Conservation (phyloP, 1,140 invertebrate genomes). For the Drosophila carrolli region DNA sequence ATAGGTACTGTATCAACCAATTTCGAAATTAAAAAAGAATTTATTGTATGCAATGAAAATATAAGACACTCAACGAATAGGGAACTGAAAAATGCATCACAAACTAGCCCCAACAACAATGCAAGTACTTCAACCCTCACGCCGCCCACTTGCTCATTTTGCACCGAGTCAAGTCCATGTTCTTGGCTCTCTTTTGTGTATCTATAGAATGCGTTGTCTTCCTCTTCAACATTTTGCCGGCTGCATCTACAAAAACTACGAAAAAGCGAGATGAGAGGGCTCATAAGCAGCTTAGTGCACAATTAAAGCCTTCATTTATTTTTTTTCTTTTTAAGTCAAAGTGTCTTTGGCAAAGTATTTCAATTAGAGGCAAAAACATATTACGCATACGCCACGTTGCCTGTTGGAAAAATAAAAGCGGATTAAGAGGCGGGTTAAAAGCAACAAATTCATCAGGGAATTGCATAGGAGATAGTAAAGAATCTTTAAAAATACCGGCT, state of each 20-base stretch:
- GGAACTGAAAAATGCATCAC: slow-evolving; percentile 10
- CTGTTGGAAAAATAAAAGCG: neutral
- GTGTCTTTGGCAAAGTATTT: slow-evolving; percentile 41
- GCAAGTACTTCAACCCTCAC: slow-evolving; percentile 24
- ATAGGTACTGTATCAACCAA: neutral
- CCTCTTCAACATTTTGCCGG: slow-evolving; percentile 6
- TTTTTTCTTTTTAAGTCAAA: slow-evolving; percentile 1
- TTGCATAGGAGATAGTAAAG: neutral
- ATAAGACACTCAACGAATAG: neutral
- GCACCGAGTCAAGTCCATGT: slow-evolving; percentile 59
- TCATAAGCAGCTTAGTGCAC: slow-evolving; percentile 52
- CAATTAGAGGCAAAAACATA: slow-evolving; percentile 45
- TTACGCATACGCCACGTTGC: slow-evolving; percentile 50
- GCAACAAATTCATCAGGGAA: slow-evolving; percentile 4
- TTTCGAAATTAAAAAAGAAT: no score
- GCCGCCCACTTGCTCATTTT: slow-evolving; percentile 24
- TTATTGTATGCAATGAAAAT: neutral
- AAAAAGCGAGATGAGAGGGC: neutral
- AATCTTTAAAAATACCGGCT: neutral
- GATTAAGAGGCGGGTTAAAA: neutral
- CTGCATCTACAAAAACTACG: slow-evolving; percentile 20
- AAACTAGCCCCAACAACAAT: slow-evolving; percentile 52
- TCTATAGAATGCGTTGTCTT: slow-evolving; percentile 50
- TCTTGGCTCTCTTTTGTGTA: slow-evolving; percentile 57
- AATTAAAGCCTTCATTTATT: slow-evolving; percentile 40